Conservation (phyloP, 2,113 vertebrate genomes). For the Haplotaxodon microlepis region DNA sequence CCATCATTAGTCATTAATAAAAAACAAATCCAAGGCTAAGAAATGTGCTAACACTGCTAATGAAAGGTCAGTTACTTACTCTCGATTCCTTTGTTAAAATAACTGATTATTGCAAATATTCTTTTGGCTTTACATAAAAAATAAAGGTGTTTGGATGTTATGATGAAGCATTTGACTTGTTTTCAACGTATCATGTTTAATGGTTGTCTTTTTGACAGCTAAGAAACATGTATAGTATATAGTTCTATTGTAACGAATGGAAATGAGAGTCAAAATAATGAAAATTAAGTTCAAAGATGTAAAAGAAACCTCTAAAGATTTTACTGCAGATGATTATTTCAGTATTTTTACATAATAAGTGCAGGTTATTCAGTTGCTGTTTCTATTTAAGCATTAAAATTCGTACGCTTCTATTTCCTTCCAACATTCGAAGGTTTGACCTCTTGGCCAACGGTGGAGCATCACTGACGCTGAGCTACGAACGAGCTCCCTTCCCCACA, state of each 20-base stretch:
- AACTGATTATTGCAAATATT: not conserved
- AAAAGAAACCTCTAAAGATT: not conserved
- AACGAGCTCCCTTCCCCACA: slow-evolving; percentile 86
- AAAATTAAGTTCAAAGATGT: not conserved
- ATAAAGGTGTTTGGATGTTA: not conserved
- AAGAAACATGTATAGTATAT: accelerated
- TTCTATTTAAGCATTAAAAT: not conserved
- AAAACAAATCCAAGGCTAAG: not conserved
- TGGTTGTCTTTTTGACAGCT: not conserved
- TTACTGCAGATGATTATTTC: accelerated
- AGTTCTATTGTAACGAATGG: not conserved
- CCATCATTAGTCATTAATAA: not conserved
- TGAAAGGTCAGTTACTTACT: not conserved
- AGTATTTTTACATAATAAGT: not conserved
- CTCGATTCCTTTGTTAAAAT: not conserved
- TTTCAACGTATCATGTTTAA: not conserved
- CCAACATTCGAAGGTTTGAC: slow-evolving; percentile 82
- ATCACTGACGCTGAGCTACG: slow-evolving; percentile 88
- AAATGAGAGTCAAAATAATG: not conserved
- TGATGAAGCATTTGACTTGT: not conserved
- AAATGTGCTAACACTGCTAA: not conserved
- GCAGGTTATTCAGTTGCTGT: not conserved
- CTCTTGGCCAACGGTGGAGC: slow-evolving; percentile 90
- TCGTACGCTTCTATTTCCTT: not conserved
- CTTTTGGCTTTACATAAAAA: not conserved